Evolutionary conservation across 2,797 vertebrate genomes (phyloP), one percentile per base, ranked within the genome.

Genomic region (Etheostoma nigrum): DNA sequence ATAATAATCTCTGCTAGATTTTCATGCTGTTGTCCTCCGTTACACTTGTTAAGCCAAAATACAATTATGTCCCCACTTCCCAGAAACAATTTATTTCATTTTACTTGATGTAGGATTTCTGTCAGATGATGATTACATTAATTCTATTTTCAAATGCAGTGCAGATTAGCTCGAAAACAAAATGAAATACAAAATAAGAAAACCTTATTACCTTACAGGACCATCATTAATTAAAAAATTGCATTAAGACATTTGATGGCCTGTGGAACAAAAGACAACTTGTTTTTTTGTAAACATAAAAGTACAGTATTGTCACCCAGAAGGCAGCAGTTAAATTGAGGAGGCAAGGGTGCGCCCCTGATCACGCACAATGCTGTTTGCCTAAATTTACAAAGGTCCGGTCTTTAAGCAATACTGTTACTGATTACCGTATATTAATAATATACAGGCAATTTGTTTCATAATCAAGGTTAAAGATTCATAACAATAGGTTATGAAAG

Each of bases 61-160:
- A 27, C 25, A 23, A 40, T 54, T 23, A 36, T 60, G 30, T 36
- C n/a, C 30, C 12, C 30, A 30, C 30, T 30, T 30, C 30, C 30
- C 5, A 27, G 25, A 30, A 66, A 19, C 21, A 1, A 64, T 53
- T 48, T 27, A 48, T 40, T 64, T 21, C 3, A n/a, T 23, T 4
- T 3, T 33, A n/a, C 36, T 49, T 61, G 14, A n/a, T 60, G 16
- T 52, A 23, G 14, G 42, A 72, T 10, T 72, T 45, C 53, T 61
- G 48, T 51, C 52, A 59, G 44, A 63, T 52, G 9, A 51, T 45
- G n/a, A 58, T 52, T 13, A 36, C 40, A 44, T 55, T 54, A 0
- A 67, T 74, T 58, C 68, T 21, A 1, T 53, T 63, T 25, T 27
- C 52, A 44, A 30, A 10, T 66, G 16, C 5, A 40, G 36, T 40